These are phyloP conservation scores for Liparis tanakae DNA, from an alignment of 2,797 vertebrate species.

Conservation along the genomic window DNA sequence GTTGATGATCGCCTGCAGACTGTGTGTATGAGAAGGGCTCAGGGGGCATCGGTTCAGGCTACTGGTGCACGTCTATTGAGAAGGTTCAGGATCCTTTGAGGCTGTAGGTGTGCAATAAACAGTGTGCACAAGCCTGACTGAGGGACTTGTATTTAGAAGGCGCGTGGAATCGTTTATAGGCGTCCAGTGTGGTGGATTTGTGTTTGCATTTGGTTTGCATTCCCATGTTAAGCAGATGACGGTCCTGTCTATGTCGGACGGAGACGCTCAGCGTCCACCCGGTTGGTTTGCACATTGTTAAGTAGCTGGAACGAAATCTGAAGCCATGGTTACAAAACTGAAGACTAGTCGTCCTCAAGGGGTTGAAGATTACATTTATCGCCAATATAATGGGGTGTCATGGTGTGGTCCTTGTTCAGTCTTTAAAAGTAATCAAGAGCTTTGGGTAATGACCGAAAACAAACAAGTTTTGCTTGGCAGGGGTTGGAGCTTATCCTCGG, in stretches of 20 bases:
- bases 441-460: slow-evolving; percentile 16
- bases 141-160: neutral
- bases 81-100: neutral
- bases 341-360: slow-evolving; percentile 7
- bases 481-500: slow-evolving; percentile 5
- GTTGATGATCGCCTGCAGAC: slow-evolving; percentile 34
- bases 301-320: slow-evolving; percentile 6
- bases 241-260: neutral
- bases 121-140: neutral
- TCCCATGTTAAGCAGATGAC: neutral
- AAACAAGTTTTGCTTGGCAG: slow-evolving; percentile 2
- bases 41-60: slow-evolving; percentile 18
- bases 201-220: neutral
- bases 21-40: slow-evolving; percentile 24
- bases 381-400: neutral
- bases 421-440: neutral
- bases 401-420: neutral
- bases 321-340: slow-evolving; percentile 1
- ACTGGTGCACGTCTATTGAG: neutral
- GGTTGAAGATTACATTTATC: neutral
- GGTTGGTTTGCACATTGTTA: neutral
- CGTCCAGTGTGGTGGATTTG: neutral
- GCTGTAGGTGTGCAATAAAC: neutral
- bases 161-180: neutral
- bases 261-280: neutral